phyloP scores from a whole-genome alignment of 2,888 invertebrate species.

The Trichogramma evanescens region DNA sequence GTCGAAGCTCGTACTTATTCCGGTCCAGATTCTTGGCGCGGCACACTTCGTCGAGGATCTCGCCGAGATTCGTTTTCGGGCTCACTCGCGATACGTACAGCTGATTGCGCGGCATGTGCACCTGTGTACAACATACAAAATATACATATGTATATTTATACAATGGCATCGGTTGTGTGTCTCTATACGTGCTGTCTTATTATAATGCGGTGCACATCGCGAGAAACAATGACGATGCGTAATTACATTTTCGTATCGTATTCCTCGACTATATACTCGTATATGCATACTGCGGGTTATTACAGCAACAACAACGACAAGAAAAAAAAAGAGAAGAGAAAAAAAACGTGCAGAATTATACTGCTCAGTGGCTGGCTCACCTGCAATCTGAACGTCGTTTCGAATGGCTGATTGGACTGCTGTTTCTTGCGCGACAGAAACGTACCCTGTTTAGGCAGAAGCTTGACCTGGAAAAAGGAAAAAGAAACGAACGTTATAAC shows the following conservation, averaged over 20 bases:
- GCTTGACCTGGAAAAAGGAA: conserved; percentile 35
- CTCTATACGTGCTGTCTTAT: background rate
- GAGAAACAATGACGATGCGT: too few species aligned
- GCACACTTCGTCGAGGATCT: conserved; percentile 66
- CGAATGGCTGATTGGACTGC: conserved; percentile 54
- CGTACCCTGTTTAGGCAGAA: conserved; percentile 42
- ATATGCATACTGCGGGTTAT: too few species aligned
- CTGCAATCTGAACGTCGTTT: conserved; percentile 55
- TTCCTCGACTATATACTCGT: background rate
- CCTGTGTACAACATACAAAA: conserved; percentile 42
- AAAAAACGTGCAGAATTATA: background rate
- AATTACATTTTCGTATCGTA: background rate
- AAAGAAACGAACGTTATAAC: background rate
- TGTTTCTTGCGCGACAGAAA: conserved; percentile 36
- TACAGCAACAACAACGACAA: too few species aligned
- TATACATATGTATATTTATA: background rate
- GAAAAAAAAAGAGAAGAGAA: background rate
- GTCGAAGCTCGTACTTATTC: conserved; percentile 67
- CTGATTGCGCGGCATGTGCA: conserved; percentile 73
- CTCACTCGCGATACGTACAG: conserved; percentile 70
- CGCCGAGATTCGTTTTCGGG: conserved; percentile 60
- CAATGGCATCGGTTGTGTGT: background rate
- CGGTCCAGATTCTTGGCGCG: conserved; percentile 69
- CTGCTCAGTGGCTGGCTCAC: conserved; percentile 27
- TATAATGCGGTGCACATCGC: too few species aligned